phyloP scores from a whole-genome alignment of 2,797 vertebrate species.

The Pseudochirops cupreus region DNA sequence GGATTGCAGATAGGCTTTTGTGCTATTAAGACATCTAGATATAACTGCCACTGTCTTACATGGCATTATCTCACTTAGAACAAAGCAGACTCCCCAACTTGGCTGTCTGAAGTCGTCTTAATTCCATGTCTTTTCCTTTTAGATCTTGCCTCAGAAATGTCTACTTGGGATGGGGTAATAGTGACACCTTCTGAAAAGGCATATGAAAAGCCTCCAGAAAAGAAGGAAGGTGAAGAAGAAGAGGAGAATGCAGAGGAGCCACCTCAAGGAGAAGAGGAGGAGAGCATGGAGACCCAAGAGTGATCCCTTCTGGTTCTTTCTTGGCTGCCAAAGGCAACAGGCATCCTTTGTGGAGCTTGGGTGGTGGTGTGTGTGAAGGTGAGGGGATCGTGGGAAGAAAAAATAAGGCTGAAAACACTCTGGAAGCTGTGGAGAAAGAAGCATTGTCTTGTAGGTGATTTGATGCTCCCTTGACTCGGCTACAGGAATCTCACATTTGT shows the following conservation, averaged over 20 bases:
- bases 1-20: not conserved
- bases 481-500: conserved; percentile 35
- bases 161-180: conserved; percentile 98
- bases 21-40: not conserved
- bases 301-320: conserved; percentile 80
- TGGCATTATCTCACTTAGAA: not conserved
- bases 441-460: conserved; percentile 29
- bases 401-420: not conserved
- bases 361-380: conserved; percentile 38
- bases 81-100: not conserved
- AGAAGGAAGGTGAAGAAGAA: conserved; percentile 97
- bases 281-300: conserved; percentile 98
- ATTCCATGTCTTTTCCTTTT: not conserved
- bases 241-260: conserved; percentile 95
- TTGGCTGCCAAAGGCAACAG: conserved; percentile 19
- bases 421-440: conserved; percentile 14
- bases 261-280: conserved; percentile 93
- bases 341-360: not conserved
- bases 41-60: not conserved
- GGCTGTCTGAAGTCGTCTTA: not conserved
- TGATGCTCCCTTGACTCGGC: not conserved
- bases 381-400: conserved; percentile 7
- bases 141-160: conserved; percentile 96
- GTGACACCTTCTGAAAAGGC: conserved; percentile 98
- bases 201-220: conserved; percentile 97